These are phyloP conservation scores for Drosophila santomea DNA, from an alignment of 1,140 invertebrate species.

Conservation along the genomic window DNA sequence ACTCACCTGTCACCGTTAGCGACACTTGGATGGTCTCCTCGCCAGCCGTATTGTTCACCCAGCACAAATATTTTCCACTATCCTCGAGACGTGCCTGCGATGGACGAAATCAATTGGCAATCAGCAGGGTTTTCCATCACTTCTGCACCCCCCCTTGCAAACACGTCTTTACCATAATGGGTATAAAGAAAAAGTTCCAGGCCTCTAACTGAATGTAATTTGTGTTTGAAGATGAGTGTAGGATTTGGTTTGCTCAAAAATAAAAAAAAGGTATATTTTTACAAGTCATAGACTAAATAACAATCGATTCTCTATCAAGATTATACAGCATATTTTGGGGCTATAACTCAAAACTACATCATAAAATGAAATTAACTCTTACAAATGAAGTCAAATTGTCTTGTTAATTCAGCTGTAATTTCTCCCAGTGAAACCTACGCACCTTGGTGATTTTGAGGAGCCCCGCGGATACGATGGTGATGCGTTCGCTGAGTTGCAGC, in stretches of 20 bases:
- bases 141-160: neutral
- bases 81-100: conserved; percentile 89
- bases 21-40: conserved; percentile 93
- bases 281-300: no score
- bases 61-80: conserved; percentile 93
- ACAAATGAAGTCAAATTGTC: no score
- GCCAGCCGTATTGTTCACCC: conserved; percentile 94
- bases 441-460: conserved; percentile 88
- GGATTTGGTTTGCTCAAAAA: no score
- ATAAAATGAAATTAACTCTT: no score
- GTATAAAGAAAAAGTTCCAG: neutral
- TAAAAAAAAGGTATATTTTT: no score
- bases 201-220: neutral
- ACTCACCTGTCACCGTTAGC: conserved; percentile 88
- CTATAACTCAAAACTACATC: no score
- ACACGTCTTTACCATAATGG: no score
- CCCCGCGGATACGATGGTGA: conserved; percentile 87
- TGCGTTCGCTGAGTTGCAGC: conserved; percentile 87
- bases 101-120: conserved; percentile 77
- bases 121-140: conserved; percentile 53
- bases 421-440: conserved; percentile 27
- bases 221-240: neutral
- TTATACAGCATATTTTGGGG: neutral
- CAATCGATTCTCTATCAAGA: no score
- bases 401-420: neutral